Base-by-base conservation (phyloP, 2,888 invertebrate genomes). In the Eubasilissa splendida region DNA sequence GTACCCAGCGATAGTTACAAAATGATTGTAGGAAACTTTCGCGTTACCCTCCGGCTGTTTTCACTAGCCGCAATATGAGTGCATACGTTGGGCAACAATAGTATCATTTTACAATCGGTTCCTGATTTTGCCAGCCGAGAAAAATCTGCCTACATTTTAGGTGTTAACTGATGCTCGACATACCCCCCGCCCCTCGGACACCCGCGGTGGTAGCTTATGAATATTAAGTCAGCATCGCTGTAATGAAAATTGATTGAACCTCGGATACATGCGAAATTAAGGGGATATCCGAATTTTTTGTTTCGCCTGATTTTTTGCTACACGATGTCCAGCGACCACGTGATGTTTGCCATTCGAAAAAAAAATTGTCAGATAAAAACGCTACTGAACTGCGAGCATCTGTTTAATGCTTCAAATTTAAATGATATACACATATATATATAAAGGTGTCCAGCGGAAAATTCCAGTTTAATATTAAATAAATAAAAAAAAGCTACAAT, bases 241-340 rank as follows among this genome's bases (percentile, higher is more conserved):
- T 63, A 63, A 33, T 63, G 33, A 63, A 63, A 63, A 63, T 63
- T 63, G 63, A 63, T 63, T 63, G 33, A 12, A 63, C 63, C 63
- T 33, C 33, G n/a, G 11, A 31, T 33, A 63, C 8, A 63, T 12
- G 63, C 31, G 33, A 63, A 63, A 33, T 63, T 63, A 63, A 63
- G 63, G 31, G 63, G 33, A 63, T 22, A 63, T 63, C 8, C 33
- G 33, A 33, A 31, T 12, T 42, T 42, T 22, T 42, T 42, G 7
- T 42, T 11, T 63, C 33, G 33, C 33, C 12, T 12, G 63, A 2
- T 63, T 63, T 63, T 63, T 59, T 22, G 14, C 12, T 22, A 8
- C 63, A 33, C 31, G 31, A 33, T 63, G 42, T 42, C 42, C 42
- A 12, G 4, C 33, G 42, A 63, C 10, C 9, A 31, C 63, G 63